A percentile compares a stretch with the other conserved stretches of the same genome.
Conservation (phyloP, 23 tunicate species). For the Clavelina lepadiformis region DNA sequence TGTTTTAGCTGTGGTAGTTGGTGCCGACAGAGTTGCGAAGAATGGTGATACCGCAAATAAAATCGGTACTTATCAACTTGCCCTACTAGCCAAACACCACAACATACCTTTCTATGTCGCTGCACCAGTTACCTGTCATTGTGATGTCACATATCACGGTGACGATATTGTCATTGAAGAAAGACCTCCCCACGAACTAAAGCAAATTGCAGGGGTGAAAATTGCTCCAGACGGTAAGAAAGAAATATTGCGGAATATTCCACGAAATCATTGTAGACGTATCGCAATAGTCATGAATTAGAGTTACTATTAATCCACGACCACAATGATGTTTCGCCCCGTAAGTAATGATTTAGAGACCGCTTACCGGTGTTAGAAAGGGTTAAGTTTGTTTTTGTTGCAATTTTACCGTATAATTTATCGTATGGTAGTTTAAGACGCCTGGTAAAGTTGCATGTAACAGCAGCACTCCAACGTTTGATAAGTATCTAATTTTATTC, state of each 20-base stretch:
- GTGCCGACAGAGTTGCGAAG: conserved; percentile 79
- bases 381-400: too few relatives aligned
- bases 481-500: not conserved
- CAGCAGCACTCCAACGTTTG: not conserved
- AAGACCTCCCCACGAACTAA: conserved; percentile 56
- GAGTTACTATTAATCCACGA: too few relatives aligned
- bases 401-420: too few relatives aligned
- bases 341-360: too few relatives aligned
- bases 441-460: too few relatives aligned
- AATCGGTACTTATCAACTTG: conserved; percentile 89
- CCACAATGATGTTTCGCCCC: too few relatives aligned
- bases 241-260: too few relatives aligned
- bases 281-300: too few relatives aligned
- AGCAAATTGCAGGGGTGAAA: conserved; percentile 37
- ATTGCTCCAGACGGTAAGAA: conserved; percentile 69
- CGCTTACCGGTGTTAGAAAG: too few relatives aligned
- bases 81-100: conserved; percentile 81
- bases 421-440: too few relatives aligned
- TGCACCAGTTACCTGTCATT: conserved; percentile 73
- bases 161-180: conserved; percentile 72
- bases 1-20: conserved; percentile 70
- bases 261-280: too few relatives aligned
- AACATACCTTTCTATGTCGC: conserved; percentile 85
- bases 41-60: conserved; percentile 92
- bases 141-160: conserved; percentile 41